A percentile compares a stretch with the other conserved stretches of the same genome.
phyloP scores from a whole-genome alignment of 2,113 vertebrate species.

The Ciconia maguari region DNA sequence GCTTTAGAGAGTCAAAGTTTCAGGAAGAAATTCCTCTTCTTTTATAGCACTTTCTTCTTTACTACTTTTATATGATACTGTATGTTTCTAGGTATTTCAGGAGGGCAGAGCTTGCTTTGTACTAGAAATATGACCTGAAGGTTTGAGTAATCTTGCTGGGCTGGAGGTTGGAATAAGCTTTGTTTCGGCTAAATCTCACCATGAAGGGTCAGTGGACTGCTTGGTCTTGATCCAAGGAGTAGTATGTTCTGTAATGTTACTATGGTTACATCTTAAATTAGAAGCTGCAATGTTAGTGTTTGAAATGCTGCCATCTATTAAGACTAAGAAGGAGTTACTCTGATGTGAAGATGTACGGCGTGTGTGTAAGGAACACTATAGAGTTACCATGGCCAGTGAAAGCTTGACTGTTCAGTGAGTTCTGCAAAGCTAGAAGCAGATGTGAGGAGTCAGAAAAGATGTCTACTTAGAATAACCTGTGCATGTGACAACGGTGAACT shows the following conservation, averaged over 20 bases:
- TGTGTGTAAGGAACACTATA: not conserved
- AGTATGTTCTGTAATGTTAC: conserved; percentile 30
- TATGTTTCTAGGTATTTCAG: not conserved
- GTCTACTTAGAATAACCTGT: not conserved
- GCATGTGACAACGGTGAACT: accelerated
- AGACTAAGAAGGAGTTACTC: not conserved
- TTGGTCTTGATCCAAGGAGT: conserved; percentile 17
- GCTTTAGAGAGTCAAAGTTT: not conserved
- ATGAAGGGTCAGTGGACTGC: conserved; percentile 15
- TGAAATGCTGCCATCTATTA: conserved; percentile 30
- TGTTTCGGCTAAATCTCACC: not conserved
- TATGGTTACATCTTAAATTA: conserved; percentile 47
- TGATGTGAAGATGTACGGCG: not conserved
- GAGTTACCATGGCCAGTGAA: not conserved
- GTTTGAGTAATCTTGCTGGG: not conserved
- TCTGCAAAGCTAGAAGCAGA: not conserved
- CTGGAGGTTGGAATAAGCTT: not conserved
- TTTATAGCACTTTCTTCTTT: not conserved
- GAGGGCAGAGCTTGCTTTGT: not conserved
- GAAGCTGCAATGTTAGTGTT: not conserved
- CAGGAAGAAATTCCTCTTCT: not conserved
- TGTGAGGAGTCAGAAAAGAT: not conserved
- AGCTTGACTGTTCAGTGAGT: not conserved
- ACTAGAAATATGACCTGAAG: not conserved
- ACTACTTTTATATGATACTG: not conserved